Base-by-base conservation (phyloP, 2,113 vertebrate species). In the Chaetorhynchus papuensis region DNA sequence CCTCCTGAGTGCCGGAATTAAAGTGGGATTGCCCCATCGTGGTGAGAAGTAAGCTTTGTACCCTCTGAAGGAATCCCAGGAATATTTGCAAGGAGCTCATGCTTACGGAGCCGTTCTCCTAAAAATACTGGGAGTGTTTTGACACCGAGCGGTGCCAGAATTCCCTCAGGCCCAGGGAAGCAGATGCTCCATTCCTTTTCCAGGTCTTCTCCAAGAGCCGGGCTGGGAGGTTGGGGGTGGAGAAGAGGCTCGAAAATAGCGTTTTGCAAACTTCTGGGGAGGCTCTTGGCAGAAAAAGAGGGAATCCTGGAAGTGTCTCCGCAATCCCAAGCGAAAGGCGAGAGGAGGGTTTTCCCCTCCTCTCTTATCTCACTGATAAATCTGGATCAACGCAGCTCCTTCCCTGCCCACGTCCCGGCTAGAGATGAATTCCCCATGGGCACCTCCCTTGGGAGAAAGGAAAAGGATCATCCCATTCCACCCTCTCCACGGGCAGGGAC, bases 91-190 rank as follows among this genome's bases (percentile, higher is more conserved):
- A 45, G 71, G 76, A 93, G 84, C 87, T 87, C 77, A 27, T 87
- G 94, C 87, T 87, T 74, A 45, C 64, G 5, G 87, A 91, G 84
- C 81, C 42, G 8, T 69, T 52, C 37, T 47, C 70, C 90, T 77
- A 93, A 91, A 94, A 94, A 94, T 84, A 81, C 84, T 1, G 35
- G 26, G 56, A 76, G 69, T 87, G 90, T 91, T 94, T 89, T 93
- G 87, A 89, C 87, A 93, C 56, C 15, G 69, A 47, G 64, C 2
- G 39, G 84, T 66, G 84, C 92, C 90, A 89, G 92, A 82, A 93
- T 69, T 49, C 47, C 76, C 57, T 82, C 77, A 27, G 24, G 39
- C 47, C 4, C 26, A 44, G 80, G 68, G 69, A 66, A 93, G 69
- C 92, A 91, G 69, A 59, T 84, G 94, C 87, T 81, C 5, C 6